Evolutionary conservation across 1,140 invertebrate genomes (phyloP).

Genomic region (Elymnias hypermnestra): DNA sequence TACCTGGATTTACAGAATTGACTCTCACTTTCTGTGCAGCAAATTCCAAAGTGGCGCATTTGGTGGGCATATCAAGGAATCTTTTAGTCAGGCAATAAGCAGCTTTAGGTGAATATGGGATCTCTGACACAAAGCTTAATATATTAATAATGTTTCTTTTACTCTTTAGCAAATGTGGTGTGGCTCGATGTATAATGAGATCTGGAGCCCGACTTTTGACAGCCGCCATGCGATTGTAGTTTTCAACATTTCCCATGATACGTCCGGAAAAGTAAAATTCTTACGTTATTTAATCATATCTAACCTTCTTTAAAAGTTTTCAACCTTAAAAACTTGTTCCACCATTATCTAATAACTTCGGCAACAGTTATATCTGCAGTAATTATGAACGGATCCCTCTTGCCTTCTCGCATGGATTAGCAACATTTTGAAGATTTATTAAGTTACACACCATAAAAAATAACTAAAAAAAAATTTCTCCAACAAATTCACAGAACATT

Average conservation of each 20-base stretch:
- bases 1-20: slow-evolving; percentile 86
- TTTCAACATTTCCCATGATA: slow-evolving; percentile 78
- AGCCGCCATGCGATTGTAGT: slow-evolving; percentile 83
- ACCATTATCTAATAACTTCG: too few species aligned
- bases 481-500: too few species aligned
- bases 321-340: slow-evolving; percentile 76
- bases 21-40: slow-evolving; percentile 83
- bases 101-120: slow-evolving; percentile 78
- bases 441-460: too few species aligned
- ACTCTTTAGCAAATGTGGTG: slow-evolving; percentile 82
- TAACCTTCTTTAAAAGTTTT: slow-evolving; percentile 81
- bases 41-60: slow-evolving; percentile 81
- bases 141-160: slow-evolving; percentile 89
- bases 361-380: slow-evolving; percentile 82
- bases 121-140: slow-evolving; percentile 83
- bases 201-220: slow-evolving; percentile 85
- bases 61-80: slow-evolving; percentile 87
- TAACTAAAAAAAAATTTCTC: too few species aligned
- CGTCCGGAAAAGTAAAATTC: slow-evolving; percentile 78
- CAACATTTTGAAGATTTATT: slow-evolving; percentile 58
- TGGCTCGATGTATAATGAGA: slow-evolving; percentile 82
- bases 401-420: slow-evolving; percentile 77
- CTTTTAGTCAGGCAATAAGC: slow-evolving; percentile 89
- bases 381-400: slow-evolving; percentile 60
- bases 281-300: slow-evolving; percentile 87